These are phyloP conservation scores for Triplophysa tibetana DNA, from an alignment of 2,113 vertebrate species.

Conservation along the genomic window DNA sequence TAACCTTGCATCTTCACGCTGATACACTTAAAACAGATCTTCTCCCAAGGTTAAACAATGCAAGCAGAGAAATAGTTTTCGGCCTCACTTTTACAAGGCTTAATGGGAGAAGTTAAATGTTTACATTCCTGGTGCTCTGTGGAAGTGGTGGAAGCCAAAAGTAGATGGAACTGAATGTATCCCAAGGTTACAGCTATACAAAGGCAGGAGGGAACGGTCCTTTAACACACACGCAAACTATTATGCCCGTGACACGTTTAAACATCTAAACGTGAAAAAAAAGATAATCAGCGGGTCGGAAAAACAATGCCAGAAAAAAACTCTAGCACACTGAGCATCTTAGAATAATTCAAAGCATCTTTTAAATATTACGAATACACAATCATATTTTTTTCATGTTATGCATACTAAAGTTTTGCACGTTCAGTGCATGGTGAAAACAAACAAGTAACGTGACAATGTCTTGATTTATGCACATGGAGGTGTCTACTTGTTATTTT, in stretches of 20 bases:
- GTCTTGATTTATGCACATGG: too few species aligned
- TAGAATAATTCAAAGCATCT: constrained; percentile 60
- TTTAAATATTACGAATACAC: constrained; percentile 54
- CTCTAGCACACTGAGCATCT: constrained; percentile 42
- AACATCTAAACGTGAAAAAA: constrained; percentile 62
- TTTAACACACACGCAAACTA: constrained; percentile 55
- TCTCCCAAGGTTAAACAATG: constrained; percentile 22
- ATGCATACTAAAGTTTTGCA: too few species aligned
- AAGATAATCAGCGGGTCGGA: constrained; percentile 1
- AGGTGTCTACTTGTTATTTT: neutral
- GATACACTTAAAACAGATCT: neutral
- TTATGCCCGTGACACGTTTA: constrained; percentile 58
- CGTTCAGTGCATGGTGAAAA: too few species aligned
- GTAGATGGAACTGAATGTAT: constrained; percentile 41
- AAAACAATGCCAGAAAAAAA: constrained; percentile 31
- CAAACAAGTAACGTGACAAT: too few species aligned
- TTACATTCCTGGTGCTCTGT: constrained; percentile 58
- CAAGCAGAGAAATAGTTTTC: neutral
- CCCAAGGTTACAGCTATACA: constrained; percentile 66
- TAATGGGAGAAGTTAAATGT: constrained; percentile 67
- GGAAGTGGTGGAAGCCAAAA: constrained; percentile 53
- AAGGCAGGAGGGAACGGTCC: constrained; percentile 41
- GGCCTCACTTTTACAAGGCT: constrained; percentile 36
- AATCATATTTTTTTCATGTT: too few species aligned
- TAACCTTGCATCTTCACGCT: neutral